phyloP scores from a whole-genome alignment of 2,888 invertebrate genomes.

The Chorisops tibialis region DNA sequence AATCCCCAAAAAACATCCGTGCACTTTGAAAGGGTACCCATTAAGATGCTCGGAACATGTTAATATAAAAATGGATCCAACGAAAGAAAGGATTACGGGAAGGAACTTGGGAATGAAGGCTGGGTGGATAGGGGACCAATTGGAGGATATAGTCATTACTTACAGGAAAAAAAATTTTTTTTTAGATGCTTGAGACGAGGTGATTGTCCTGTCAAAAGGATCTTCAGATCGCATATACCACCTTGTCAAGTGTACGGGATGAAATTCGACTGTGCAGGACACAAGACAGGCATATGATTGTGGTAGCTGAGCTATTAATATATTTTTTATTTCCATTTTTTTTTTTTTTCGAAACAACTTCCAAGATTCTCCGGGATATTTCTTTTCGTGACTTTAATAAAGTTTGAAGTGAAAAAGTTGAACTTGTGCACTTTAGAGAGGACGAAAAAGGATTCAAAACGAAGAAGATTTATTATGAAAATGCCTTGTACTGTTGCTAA shows the following conservation, averaged over 20 bases:
- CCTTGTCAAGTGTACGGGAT: not conserved
- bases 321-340: not conserved
- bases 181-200: constrained; percentile 17
- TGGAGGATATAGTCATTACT: not conserved
- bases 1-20: no score
- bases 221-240: not conserved
- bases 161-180: not conserved
- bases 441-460: not conserved
- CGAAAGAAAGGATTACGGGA: not conserved
- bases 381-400: not conserved
- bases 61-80: constrained; percentile 11
- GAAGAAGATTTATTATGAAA: not conserved
- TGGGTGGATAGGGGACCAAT: not conserved
- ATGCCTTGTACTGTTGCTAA: not conserved
- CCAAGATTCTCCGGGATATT: not conserved
- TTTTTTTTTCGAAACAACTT: not conserved
- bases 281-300: not conserved
- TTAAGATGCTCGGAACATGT: constrained; percentile 8
- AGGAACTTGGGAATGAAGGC: not conserved
- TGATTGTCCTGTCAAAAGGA: constrained; percentile 14
- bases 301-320: not conserved
- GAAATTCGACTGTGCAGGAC: not conserved
- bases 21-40: no score
- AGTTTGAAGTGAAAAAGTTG: constrained; percentile 4
- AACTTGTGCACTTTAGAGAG: not conserved